phyloP scores from a whole-genome alignment of 2,888 invertebrate species.

The Stenotaenia linearis region DNA sequence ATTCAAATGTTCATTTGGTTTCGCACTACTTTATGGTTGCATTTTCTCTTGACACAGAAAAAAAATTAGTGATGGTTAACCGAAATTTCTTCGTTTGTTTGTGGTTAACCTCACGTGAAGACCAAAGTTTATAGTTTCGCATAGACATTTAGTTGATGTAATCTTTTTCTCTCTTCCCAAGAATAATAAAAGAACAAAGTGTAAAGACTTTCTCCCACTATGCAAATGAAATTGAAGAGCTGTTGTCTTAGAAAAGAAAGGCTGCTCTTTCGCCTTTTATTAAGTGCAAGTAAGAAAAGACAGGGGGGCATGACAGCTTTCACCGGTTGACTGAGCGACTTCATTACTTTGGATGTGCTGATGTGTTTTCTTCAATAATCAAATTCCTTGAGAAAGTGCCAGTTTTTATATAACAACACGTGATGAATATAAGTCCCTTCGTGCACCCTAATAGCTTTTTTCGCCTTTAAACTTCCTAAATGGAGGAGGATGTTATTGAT shows the following conservation, averaged over 20 bases:
- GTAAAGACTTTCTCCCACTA: not conserved
- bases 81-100: not conserved
- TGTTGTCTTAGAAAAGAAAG: not conserved
- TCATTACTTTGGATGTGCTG: not conserved
- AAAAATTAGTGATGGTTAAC: not conserved
- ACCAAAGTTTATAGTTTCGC: not conserved
- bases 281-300: not conserved
- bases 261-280: not conserved
- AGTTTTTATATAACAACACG: not conserved
- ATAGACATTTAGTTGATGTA: not conserved
- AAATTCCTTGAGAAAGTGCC: not conserved
- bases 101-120: not conserved
- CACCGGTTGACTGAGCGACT: not conserved
- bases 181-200: not conserved
- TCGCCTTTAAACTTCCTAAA: not conserved
- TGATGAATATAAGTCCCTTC: not conserved
- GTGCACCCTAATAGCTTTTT: not conserved
- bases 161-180: not conserved
- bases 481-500: not conserved
- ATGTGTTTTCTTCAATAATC: not conserved
- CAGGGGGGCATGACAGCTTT: not conserved
- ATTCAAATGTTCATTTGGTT: too few species aligned
- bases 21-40: too few species aligned
- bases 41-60: too few species aligned
- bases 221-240: not conserved